A percentile compares a stretch with the other conserved stretches of the same genome.
Conservation (phyloP, 2,888 invertebrate species). For the Nemurella pictetii region DNA sequence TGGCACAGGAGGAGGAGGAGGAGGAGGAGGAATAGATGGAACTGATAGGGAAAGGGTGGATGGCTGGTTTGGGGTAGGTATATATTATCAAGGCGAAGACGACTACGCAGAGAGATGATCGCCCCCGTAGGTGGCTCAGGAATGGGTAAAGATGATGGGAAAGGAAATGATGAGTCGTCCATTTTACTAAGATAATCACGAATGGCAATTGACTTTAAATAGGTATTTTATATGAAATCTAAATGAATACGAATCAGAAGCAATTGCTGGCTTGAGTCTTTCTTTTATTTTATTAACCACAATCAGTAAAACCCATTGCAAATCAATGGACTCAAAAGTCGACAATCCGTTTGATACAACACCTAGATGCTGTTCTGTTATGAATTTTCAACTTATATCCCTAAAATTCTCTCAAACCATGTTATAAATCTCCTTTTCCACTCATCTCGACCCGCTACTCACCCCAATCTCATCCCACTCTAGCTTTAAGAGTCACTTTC, state of each 20-base stretch:
- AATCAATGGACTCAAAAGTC: too few species aligned
- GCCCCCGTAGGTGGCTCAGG: neutral
- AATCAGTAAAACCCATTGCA: too few species aligned
- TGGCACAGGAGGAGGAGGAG: neutral
- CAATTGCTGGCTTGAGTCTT: too few species aligned
- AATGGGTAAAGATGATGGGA: neutral
- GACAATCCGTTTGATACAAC: too few species aligned
- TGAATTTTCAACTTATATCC: neutral
- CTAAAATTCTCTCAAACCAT: neutral
- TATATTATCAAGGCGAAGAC: neutral
- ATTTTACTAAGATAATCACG: neutral
- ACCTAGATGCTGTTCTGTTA: too few species aligned
- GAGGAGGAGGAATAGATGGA: neutral
- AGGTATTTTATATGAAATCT: neutral
- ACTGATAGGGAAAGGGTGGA: neutral
- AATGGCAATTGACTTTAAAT: neutral
- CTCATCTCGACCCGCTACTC: neutral
- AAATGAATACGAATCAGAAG: too few species aligned
- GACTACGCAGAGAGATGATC: neutral
- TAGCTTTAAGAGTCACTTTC: neutral
- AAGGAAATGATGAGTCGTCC: neutral
- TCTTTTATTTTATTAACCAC: too few species aligned
- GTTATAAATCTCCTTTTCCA: neutral
- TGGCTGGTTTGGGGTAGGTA: neutral
- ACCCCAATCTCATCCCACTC: neutral